A percentile compares a stretch with the other conserved stretches of the same genome.
Evolutionary conservation across 2,888 invertebrate genomes (phyloP).

Genomic region (Bombylius discolor): DNA sequence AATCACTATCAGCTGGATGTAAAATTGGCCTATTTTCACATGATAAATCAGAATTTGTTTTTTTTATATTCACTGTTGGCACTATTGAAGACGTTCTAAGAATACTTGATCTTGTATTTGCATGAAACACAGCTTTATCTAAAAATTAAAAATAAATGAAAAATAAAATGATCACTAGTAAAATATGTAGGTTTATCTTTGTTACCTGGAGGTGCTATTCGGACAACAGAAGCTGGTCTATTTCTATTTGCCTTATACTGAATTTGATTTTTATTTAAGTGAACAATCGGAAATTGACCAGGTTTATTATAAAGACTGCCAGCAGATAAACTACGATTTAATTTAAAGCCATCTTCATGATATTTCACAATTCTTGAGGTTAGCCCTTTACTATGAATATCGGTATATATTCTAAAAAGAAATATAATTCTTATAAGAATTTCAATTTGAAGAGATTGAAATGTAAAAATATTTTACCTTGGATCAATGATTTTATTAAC

Average conservation of each 20-base stretch:
- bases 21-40: slow-evolving; percentile 31
- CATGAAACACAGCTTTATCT: slow-evolving; percentile 26
- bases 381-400: slow-evolving; percentile 41
- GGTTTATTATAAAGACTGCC: slow-evolving; percentile 34
- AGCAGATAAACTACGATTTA: slow-evolving; percentile 30
- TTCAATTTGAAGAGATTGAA: not conserved
- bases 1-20: slow-evolving; percentile 31
- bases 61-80: slow-evolving; percentile 22
- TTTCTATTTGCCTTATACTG: slow-evolving; percentile 24
- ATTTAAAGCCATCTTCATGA: slow-evolving; percentile 27
- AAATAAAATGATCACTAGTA: too few relatives aligned
- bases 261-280: slow-evolving; percentile 37
- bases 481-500: slow-evolving; percentile 24
- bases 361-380: slow-evolving; percentile 40
- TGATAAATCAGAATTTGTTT: slow-evolving; percentile 25
- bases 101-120: slow-evolving; percentile 29
- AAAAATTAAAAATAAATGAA: not conserved
- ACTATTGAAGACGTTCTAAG: slow-evolving; percentile 24
- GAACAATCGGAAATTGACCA: slow-evolving; percentile 39
- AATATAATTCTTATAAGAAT: not conserved
- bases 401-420: slow-evolving; percentile 32
- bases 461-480: slow-evolving; percentile 17
- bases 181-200: not conserved
- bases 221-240: slow-evolving; percentile 25
- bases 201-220: slow-evolving; percentile 31